Evolutionary conservation across 2,113 vertebrate genomes (phyloP), one percentile per base, ranked within the genome.

Genomic region (Platysteira castanea): DNA sequence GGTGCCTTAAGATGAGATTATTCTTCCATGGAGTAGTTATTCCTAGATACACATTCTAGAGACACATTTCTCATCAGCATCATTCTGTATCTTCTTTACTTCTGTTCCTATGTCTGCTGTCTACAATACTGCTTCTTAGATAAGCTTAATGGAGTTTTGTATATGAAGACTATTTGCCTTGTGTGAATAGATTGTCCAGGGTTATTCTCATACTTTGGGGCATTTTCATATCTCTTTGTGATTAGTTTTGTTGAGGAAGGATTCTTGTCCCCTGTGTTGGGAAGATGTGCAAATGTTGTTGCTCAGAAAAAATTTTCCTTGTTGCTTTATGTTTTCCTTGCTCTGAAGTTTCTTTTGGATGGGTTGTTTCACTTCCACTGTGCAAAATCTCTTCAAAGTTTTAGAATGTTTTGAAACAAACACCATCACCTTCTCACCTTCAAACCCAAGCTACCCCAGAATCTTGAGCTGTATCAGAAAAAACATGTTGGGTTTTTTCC

Each of bases 91-190:
- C 7, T 79, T 79, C 16, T 89, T 60, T 59, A 37, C 6, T 86
- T 74, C 17, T 75, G 0, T 59, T 74, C 20, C 3, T 0, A 0
- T 47, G 19, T 59, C 23, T 78, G 27, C 26, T 94, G 17, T 44
- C 30, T 87, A 14, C 20, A 59, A 0, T 59, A 28, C 37, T 41
- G 21, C 28, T 85, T 82, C 39, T 88, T 68, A 47, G 52, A 28
- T 42, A 60, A 82, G 8, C 6, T 9, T 64, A 13, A 6, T 19
- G 49, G 6, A 50, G 10, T 44, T 94, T 73, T 41, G 3, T 61
- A 4, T 44, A 2, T 28, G 8, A 53, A n/a, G 41, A 44, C 15
- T 67, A 0, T 71, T 71, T 52, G 31, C 27, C 17, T 75, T 9
- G 49, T 75, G n/a, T 80, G 41, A 54, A 61, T 11, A 27, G 18